phyloP scores from a whole-genome alignment of 1,140 invertebrate species.

The Camponotus pennsylvanicus region DNA sequence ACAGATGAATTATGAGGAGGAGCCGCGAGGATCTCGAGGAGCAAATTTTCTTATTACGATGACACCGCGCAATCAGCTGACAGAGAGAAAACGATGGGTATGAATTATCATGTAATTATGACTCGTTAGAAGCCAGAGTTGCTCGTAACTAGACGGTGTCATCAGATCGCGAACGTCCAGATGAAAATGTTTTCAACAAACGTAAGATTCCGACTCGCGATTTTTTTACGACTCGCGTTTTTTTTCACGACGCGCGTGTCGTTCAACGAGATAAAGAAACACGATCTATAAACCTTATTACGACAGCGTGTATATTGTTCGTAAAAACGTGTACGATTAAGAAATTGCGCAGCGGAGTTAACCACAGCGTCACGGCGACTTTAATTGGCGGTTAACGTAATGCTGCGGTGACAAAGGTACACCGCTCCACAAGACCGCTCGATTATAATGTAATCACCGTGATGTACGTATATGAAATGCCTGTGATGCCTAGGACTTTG shows the following conservation, averaged over 20 bases:
- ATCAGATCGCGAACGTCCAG: not conserved
- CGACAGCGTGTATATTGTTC: constrained; percentile 47
- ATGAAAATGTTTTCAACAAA: not conserved
- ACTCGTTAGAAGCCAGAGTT: constrained; percentile 6
- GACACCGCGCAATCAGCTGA: constrained; percentile 7
- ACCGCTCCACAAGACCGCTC: constrained; percentile 3
- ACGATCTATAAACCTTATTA: constrained; percentile 47
- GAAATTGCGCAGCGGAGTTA: constrained; percentile 72
- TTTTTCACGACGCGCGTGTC: not conserved
- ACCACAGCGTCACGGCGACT: constrained; percentile 59
- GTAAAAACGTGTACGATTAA: constrained; percentile 71
- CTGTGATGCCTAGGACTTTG: constrained; percentile 14
- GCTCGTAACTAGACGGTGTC: not conserved
- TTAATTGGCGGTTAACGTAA: constrained; percentile 72
- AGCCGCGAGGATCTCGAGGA: constrained; percentile 6
- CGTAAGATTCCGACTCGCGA: not conserved
- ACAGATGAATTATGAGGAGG: not conserved
- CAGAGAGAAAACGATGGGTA: not conserved
- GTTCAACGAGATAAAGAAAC: not conserved
- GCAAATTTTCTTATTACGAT: constrained; percentile 29
- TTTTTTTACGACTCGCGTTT: not conserved
- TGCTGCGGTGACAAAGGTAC: constrained; percentile 51
- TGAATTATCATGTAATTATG: constrained; percentile 45
- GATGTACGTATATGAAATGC: constrained; percentile 38
- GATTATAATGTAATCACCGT: constrained; percentile 48